Evolutionary conservation across 2,797 vertebrate genomes (phyloP).

Genomic region (Trematomus bernacchii): DNA sequence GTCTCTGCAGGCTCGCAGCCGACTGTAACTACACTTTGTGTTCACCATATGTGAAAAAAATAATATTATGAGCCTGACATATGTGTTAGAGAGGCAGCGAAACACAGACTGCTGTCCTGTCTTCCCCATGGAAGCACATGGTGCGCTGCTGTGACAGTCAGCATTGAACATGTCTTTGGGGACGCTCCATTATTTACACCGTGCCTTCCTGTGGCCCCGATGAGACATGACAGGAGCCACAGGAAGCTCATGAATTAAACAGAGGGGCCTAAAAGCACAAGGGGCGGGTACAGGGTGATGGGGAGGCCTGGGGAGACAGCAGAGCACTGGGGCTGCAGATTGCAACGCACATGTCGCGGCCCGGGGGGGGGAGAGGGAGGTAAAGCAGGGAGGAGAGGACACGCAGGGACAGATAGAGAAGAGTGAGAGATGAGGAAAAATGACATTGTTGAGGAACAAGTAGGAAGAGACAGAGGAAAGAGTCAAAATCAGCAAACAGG

Average conservation of each 20-base stretch:
- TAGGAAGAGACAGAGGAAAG: slow-evolving; percentile 14
- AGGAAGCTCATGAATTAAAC: slow-evolving; percentile 89
- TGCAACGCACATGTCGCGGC: slow-evolving; percentile 66
- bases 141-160: slow-evolving; percentile 68
- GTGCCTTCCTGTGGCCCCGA: slow-evolving; percentile 81
- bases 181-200: slow-evolving; percentile 89
- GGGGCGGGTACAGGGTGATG: slow-evolving; percentile 70
- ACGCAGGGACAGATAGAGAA: slow-evolving; percentile 36
- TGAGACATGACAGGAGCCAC: slow-evolving; percentile 84
- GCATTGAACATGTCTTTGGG: slow-evolving; percentile 72
- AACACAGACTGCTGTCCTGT: slow-evolving; percentile 41
- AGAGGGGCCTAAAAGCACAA: slow-evolving; percentile 83
- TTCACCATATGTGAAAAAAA: slow-evolving; percentile 50
- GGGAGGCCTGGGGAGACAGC: slow-evolving; percentile 67
- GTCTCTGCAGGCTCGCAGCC: slow-evolving; percentile 1
- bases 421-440: slow-evolving; percentile 25
- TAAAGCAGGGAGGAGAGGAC: slow-evolving; percentile 50
- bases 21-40: slow-evolving; percentile 3
- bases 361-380: slow-evolving; percentile 45
- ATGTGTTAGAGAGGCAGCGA: slow-evolving; percentile 47
- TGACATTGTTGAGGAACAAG: slow-evolving; percentile 14
- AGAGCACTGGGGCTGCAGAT: slow-evolving; percentile 65
- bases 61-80: slow-evolving; percentile 49
- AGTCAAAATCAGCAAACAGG: slow-evolving; percentile 8
- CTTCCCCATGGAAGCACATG: slow-evolving; percentile 49